Conservation (phyloP, 2,888 invertebrate genomes). For the Andrena minutula region DNA sequence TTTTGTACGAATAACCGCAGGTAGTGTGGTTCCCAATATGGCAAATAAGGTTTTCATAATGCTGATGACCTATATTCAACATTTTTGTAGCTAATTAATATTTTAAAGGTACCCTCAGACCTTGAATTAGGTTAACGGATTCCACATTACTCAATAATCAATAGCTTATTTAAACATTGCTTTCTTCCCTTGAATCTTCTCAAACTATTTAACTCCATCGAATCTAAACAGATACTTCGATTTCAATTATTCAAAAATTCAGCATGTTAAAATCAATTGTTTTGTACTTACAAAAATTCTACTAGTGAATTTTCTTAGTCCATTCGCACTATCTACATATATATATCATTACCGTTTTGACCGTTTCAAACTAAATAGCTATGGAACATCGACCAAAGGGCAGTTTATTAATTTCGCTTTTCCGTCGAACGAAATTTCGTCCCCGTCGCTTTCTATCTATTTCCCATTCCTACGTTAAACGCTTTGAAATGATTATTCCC, state of each 20-base stretch:
- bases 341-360: background rate
- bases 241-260: background rate
- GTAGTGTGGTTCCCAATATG: background rate
- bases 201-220: background rate
- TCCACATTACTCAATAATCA: background rate
- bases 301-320: background rate
- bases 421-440: background rate
- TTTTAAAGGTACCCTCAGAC: background rate
- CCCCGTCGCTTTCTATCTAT: background rate
- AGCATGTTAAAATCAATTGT: background rate
- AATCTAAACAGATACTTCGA: too few relatives aligned
- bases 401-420: conserved; percentile 12
- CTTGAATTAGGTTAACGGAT: background rate
- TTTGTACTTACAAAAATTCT: background rate
- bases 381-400: background rate
- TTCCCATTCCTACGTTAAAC: background rate
- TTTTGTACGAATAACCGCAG: background rate
- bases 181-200: background rate
- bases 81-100: background rate
- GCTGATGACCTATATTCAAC: background rate
- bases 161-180: background rate
- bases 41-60: background rate
- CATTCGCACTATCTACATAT: background rate
- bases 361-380: background rate
- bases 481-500: conserved; percentile 33